Evolutionary conservation across 2,888 invertebrate genomes (phyloP), one percentile per base, ranked within the genome.

Genomic region (Sarcophaga carnaria): DNA sequence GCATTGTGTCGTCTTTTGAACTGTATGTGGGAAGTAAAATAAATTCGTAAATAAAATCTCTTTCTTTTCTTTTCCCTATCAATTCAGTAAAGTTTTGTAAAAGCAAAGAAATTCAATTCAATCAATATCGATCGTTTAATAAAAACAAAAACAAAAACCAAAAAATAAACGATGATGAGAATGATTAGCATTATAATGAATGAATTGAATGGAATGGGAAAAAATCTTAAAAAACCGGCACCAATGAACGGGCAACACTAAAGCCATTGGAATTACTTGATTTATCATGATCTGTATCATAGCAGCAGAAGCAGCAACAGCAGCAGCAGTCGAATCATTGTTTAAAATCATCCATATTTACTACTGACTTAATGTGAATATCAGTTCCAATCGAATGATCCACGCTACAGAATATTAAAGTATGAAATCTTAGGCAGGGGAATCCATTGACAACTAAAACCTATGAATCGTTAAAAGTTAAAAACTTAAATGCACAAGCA

Each of bases 1-100:
- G 20, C 37, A 60, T 27, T 27, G 66, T 8, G n/a, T 22, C 60
- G 49, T 75, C 22, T 22, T 22, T 79, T 17, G 10, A 63, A 27
- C 37, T 20, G 4, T 76, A 27, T 78, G 85, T 85, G 74, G 85
- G 85, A 74, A 54, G 85, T 63, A n/a, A 12, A 71, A 45, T 49
- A 45, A 37, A n/a, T 37, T 49, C 49, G 14, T 14, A 12, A 12
- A 14, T 49, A 49, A 49, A 49, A 49, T 49, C 11, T 49, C 11
- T 64, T 49, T 70, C 45, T 45, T 2, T 27, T 63, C 45, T 45
- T 2, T 49, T 37, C 37, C 49, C 47, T 0, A 12, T 5, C 6
- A 60, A 69, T 3, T 17, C 17, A 5, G 25, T 47, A 25, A 69
- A 59, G n/a, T 59, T 17, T 22, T 22, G 11, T 17, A 22, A 67